Percentiles rank a stretch among this genome's conserved stretches.
phyloP scores from a whole-genome alignment of 2,113 vertebrate species.

The Stigmatopora argus region DNA sequence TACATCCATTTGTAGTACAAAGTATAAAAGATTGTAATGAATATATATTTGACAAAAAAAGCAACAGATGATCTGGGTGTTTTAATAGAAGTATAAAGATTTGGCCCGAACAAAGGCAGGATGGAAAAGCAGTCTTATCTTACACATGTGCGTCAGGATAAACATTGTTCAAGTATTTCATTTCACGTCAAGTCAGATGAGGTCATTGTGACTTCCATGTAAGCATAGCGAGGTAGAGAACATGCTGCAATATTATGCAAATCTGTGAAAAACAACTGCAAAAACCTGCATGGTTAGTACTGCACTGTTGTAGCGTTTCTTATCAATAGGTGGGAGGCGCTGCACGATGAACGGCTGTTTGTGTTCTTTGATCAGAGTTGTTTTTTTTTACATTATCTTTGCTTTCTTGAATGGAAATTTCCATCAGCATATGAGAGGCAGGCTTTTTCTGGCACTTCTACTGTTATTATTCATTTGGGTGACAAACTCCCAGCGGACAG shows the following conservation, averaged over 20 bases:
- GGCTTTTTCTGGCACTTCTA: slow-evolving; percentile 19
- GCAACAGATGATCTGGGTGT: neutral
- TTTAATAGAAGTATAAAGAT: slow-evolving; percentile 1
- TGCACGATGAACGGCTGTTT: neutral
- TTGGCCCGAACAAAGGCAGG: slow-evolving; percentile 33
- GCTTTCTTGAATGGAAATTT: slow-evolving; percentile 13
- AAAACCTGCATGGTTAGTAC: neutral
- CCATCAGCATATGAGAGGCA: slow-evolving; percentile 11
- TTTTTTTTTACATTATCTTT: slow-evolving; percentile 9
- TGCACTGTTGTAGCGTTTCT: slow-evolving; percentile 7
- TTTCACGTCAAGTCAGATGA: slow-evolving; percentile 30
- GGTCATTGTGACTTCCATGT: slow-evolving; percentile 29
- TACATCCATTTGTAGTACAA: neutral
- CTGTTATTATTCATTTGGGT: slow-evolving; percentile 36
- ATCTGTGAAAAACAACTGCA: neutral
- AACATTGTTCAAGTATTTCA: slow-evolving; percentile 41
- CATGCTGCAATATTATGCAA: slow-evolving; percentile 3
- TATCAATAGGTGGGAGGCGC: slow-evolving; percentile 10
- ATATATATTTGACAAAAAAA: neutral
- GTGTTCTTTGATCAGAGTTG: slow-evolving; percentile 9
- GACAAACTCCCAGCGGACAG: slow-evolving; percentile 34
- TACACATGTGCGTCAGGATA: slow-evolving; percentile 27
- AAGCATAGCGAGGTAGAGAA: slow-evolving; percentile 5
- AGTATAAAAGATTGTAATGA: neutral
- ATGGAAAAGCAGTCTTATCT: slow-evolving; percentile 26